A percentile compares a stretch with the other conserved stretches of the same genome.
Conservation (phyloP, 2,888 invertebrate genomes). For the Oconnorella tubifera region DNA sequence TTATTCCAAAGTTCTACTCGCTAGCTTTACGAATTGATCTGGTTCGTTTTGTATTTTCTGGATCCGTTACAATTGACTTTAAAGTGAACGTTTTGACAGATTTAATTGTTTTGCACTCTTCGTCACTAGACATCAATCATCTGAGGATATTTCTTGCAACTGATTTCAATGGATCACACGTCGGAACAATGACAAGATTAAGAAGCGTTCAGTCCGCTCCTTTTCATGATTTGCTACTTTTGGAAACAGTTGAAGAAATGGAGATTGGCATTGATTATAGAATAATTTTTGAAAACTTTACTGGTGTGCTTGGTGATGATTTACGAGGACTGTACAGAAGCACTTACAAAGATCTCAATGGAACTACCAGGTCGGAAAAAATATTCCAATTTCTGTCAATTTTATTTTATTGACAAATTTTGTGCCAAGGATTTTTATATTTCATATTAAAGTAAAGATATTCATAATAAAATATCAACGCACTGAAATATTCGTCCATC, state of each 20-base stretch:
- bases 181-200: no score
- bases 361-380: slow-evolving; percentile 31
- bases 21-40: slow-evolving; percentile 32
- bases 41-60: slow-evolving; percentile 30
- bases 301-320: slow-evolving; percentile 30
- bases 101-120: slow-evolving; percentile 31
- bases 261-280: slow-evolving; percentile 18
- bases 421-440: no score
- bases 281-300: slow-evolving; percentile 27
- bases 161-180: neutral
- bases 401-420: no score
- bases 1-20: slow-evolving; percentile 31
- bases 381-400: no score
- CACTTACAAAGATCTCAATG: slow-evolving; percentile 31
- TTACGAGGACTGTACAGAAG: slow-evolving; percentile 35
- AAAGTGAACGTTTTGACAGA: slow-evolving; percentile 14
- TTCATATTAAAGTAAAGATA: no score
- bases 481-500: no score
- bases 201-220: neutral
- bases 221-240: slow-evolving; percentile 33
- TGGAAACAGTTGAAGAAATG: slow-evolving; percentile 26
- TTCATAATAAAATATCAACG: no score
- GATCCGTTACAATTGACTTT: slow-evolving; percentile 31
- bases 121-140: slow-evolving; percentile 21
- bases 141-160: neutral